A percentile compares a stretch with the other conserved stretches of the same genome.
phyloP scores from a whole-genome alignment of 2,113 vertebrate species.

The Odocoileus hemionus region DNA sequence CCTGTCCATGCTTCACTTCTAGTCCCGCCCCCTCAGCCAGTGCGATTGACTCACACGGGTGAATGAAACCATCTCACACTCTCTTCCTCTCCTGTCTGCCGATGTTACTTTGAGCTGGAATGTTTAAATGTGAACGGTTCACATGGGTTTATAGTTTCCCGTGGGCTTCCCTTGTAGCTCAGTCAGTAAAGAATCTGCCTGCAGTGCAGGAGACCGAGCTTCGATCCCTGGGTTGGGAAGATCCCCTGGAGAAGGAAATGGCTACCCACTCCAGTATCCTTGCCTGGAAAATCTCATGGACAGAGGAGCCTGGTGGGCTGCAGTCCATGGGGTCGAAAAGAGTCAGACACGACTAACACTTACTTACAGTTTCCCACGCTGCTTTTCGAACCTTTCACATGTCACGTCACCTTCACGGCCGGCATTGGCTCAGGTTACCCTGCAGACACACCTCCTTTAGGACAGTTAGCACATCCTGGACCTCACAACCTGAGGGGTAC shows the following conservation, averaged over 20 bases:
- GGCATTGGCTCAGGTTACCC: background rate
- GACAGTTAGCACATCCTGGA: background rate
- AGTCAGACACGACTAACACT: background rate
- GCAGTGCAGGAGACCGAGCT: background rate
- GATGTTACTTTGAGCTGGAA: background rate
- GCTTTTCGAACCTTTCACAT: background rate
- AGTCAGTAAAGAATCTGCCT: background rate
- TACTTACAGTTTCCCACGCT: background rate
- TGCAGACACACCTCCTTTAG: background rate
- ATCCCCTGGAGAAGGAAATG: background rate
- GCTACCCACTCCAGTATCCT: background rate
- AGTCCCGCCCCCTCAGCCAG: conserved; percentile 7
- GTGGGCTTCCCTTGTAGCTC: background rate
- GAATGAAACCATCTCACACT: background rate
- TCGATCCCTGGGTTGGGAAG: background rate
- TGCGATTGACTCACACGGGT: background rate
- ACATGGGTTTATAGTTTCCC: background rate
- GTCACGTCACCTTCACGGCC: background rate
- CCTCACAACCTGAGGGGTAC: background rate
- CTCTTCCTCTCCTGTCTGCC: background rate
- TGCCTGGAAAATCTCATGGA: background rate
- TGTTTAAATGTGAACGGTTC: background rate
- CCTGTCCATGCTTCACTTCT: background rate
- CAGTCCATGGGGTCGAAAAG: background rate
- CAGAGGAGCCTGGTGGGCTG: background rate